Conservation (phyloP, 2,113 vertebrate species). For the Tenrec ecaudatus region DNA sequence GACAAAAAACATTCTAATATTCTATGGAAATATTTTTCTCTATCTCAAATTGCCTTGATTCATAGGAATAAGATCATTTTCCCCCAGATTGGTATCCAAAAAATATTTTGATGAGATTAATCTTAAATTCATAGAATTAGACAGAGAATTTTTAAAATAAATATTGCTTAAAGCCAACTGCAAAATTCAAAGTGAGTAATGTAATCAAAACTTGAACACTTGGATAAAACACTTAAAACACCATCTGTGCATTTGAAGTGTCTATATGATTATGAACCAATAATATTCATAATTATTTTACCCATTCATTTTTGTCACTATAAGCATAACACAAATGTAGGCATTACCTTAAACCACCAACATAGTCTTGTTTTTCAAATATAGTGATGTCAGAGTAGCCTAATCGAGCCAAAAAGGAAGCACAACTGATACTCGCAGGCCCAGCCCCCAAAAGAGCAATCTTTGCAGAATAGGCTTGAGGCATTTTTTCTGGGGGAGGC, state of each 20-base stretch:
- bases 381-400: slow-evolving; percentile 91
- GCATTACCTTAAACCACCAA: slow-evolving; percentile 92
- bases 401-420: slow-evolving; percentile 91
- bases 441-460: slow-evolving; percentile 93
- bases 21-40: background rate
- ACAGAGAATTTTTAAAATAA: slow-evolving; percentile 38
- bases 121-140: slow-evolving; percentile 50
- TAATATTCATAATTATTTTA: slow-evolving; percentile 43
- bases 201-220: slow-evolving; percentile 57
- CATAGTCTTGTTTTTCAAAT: slow-evolving; percentile 91
- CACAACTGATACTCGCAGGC: slow-evolving; percentile 92
- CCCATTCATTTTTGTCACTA: background rate
- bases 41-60: background rate
- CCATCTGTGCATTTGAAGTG: slow-evolving; percentile 35
- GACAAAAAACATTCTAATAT: background rate
- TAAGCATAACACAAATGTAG: slow-evolving; percentile 29
- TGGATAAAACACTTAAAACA: slow-evolving; percentile 51
- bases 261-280: background rate
- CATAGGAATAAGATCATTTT: background rate
- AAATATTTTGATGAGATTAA: slow-evolving; percentile 38
- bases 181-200: slow-evolving; percentile 54
- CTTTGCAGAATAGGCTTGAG: slow-evolving; percentile 87
- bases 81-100: background rate
- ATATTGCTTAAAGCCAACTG: slow-evolving; percentile 57
- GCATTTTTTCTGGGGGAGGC: slow-evolving; percentile 85